Evolutionary conservation across 2,113 vertebrate genomes (phyloP).

Genomic region (Heterocephalus glaber): DNA sequence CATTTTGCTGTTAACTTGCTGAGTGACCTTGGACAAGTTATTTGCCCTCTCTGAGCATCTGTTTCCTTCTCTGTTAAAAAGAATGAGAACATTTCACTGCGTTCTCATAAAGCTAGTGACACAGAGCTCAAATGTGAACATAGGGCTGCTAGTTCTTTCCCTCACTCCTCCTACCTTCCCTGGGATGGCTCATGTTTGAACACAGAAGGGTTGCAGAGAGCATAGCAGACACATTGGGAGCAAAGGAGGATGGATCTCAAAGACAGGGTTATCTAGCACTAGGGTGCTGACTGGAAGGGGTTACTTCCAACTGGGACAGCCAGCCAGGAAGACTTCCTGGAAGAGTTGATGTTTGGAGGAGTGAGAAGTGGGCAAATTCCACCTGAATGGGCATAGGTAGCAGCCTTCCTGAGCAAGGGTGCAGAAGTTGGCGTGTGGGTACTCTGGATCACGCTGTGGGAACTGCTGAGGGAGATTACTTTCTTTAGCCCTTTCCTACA

Average conservation of each 20-base stretch:
- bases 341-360: background rate
- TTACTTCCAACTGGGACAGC: background rate
- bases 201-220: background rate
- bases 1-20: background rate
- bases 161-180: background rate
- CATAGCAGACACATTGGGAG: background rate
- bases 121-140: background rate
- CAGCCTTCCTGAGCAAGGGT: background rate
- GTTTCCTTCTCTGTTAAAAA: conserved; percentile 11
- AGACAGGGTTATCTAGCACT: background rate
- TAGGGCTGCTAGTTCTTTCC: background rate
- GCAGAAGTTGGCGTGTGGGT: background rate
- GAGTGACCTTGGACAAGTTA: background rate
- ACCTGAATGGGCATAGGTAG: background rate
- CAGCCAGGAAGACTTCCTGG: background rate
- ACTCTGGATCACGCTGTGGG: background rate
- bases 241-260: background rate
- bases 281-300: background rate
- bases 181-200: background rate
- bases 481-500: background rate
- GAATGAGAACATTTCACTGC: background rate
- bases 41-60: conserved; percentile 22
- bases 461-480: background rate
- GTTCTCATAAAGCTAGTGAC: background rate
- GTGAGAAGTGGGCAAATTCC: background rate